Conservation (phyloP, 2,888 invertebrate genomes). For the Melanchra persicariae region DNA sequence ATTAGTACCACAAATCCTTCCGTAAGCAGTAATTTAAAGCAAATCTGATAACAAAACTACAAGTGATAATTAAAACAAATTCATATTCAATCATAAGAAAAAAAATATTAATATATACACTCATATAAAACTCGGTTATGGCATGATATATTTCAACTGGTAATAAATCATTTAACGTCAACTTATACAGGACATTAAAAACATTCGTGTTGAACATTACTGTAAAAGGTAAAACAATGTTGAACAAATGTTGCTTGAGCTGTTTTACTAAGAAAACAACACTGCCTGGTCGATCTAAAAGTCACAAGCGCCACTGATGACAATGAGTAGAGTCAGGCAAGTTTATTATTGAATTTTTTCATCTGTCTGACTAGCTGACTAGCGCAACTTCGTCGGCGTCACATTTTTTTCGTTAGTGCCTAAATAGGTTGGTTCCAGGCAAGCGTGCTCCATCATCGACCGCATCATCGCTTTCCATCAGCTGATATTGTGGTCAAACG, state of each 20-base stretch:
- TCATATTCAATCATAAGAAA: slow-evolving; percentile 36
- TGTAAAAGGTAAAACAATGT: slow-evolving; percentile 38
- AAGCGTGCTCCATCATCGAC: too few species aligned
- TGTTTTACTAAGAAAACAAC: not conserved
- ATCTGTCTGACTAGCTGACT: not conserved
- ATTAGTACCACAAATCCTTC: slow-evolving; percentile 40
- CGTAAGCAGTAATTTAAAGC: slow-evolving; percentile 38
- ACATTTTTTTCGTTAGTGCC: too few species aligned
- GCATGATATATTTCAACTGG: slow-evolving; percentile 40
- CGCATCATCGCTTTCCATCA: too few species aligned
- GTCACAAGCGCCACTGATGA: not conserved
- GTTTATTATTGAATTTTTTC: not conserved
- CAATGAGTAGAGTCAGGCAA: not conserved
- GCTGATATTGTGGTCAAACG: too few species aligned
- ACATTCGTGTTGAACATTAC: slow-evolving; percentile 41
- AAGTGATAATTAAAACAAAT: slow-evolving; percentile 51
- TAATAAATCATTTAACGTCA: slow-evolving; percentile 56
- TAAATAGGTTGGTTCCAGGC: too few species aligned
- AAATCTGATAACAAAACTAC: slow-evolving; percentile 47
- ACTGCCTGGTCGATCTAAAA: not conserved
- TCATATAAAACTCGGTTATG: slow-evolving; percentile 16
- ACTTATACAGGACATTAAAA: slow-evolving; percentile 50
- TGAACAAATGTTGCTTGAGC: slow-evolving; percentile 25
- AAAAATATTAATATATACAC: slow-evolving; percentile 34
- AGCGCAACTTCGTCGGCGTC: too few species aligned